Base-by-base conservation (phyloP, 2,113 vertebrate genomes). In the Okapia johnstoni region DNA sequence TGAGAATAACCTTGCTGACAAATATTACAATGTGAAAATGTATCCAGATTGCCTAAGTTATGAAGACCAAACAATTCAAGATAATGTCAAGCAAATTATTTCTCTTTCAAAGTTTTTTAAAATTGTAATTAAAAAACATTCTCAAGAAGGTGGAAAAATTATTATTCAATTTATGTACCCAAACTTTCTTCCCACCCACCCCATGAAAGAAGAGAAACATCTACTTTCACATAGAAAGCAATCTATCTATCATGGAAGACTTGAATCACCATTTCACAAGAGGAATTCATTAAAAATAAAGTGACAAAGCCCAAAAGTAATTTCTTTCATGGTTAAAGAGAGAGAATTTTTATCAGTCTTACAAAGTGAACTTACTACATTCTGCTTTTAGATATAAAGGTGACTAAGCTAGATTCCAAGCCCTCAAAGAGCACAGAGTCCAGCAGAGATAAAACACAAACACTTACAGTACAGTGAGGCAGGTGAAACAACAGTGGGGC, bases 21-120 rank as follows among this genome's bases (percentile, higher is more conserved):
- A 95, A 73, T 52, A 85, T 70, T 61, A 77, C 43, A 96, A 77
- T 54, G 13, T 88, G 33, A 94, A 97, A 93, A 57, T 33, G 48
- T 40, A 9, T 55, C 21, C 61, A 89, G 11, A 66, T 9, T 93
- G 48, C 13, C 50, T 50, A 85, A 81, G 58, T 88, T 54, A 88
- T 79, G 50, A 93, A 94, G 58, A 46, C 1, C 43, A 95, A 79
- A 70, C 8, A 66, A 70, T 80, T 50, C 36, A 93, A 95, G 15
- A 94, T 23, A 50, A 60, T 58, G 15, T n/a, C 15, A 97, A 85
- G 25, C 26, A 87, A 52, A 58, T 81, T 85, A 94, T 76, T 76
- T 76, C 70, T 43, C 70, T 61, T 26, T 48, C 26, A 21, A 88
- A 85, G 15, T 46, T 96, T 77, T 80, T 3, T 0, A 43, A 76